Base-by-base conservation (phyloP, 2,888 invertebrate species). In the Zaprionus bogoriensis region DNA sequence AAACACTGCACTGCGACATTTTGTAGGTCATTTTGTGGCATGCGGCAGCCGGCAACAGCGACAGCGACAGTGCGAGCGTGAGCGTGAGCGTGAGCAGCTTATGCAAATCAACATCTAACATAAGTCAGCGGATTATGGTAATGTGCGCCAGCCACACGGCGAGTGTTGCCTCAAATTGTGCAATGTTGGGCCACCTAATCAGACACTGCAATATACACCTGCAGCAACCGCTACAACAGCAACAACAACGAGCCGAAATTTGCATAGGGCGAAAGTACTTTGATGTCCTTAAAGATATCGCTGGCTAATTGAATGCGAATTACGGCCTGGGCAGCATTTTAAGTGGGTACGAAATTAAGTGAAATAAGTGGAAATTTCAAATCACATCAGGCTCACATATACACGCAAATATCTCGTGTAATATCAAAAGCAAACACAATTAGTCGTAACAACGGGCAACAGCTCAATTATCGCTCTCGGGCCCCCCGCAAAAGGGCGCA, bases 81-180 rank as follows among this genome's bases (percentile, higher is more conserved):
- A n/a, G n/a, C n/a, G n/a, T n/a, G n/a, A n/a, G 50, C 19, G 80
- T 61, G 78, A 44, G 44, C 41, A 19, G 74, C 84, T 79, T 86
- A 79, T 79, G 79, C 84, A 79, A 79, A 79, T 79, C 62, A 42
- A 32, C 42, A 39, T 14, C 32, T 52, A 32, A 48, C 66, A 80
- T 72, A 81, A 85, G 80, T 87, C 80, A 66, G 59, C 42, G 60
- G 85, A 87, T 80, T 80, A 80, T 80, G 80, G 51, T 80, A 80
- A 87, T 80, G 42, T 58, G 41, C 22, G 47, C 55, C 30, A 28
- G 39, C 45, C 42, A 48, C 42, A 48, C 54, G 52, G 30, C 32
- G 48, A 46, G 27, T 30, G 58, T 71, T 60, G 45, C 45, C 57
- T 52, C 39, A 67, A 74, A 72, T 76, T 58, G 72, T 67, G 73